Evolutionary conservation across 2,888 invertebrate genomes (phyloP), one percentile per base, ranked within the genome.

Genomic region (Lobophora halterata): DNA sequence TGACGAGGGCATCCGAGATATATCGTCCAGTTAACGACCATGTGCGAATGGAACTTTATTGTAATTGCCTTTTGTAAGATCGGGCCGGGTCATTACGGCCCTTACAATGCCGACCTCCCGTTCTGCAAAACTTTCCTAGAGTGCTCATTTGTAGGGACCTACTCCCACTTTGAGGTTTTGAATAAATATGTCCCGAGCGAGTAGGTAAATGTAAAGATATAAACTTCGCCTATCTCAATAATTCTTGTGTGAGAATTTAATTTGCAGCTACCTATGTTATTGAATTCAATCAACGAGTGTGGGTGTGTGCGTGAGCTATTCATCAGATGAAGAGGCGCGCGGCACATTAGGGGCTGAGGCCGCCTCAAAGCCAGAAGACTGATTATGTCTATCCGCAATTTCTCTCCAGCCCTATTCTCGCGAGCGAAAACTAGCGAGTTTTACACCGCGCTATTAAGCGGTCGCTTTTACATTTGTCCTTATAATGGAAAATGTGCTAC

Each of bases 31-130:
- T 85, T 87, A 87, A 87, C 86, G 87, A 86, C 81, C 81, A 80
- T 81, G 82, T 82, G 81, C 73, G 83, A 85, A 85, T 82, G 78
- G 76, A 82, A 82, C 79, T 85, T 86, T 87, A 87, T 85, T 87
- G 86, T 86, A 88, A 88, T 88, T 87, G 87, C 85, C 80, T 85
- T 86, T 86, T 82, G 82, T 81, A 81, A 87, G 87, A 86, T 85
- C 79, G 79, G 79, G 73, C 78, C 71, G 82, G 79, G 83, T 82
- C 80, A 81, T 83, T 82, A 83, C 79, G 67, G 71, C 66, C 76
- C 75, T 79, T 70, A 67, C 68, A 68, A 67, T 26, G 63, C 70
- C 66, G 66, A 72, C 75, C 75, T 73, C 72, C 73, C 72, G 73
- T 79, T 72, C 74, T 71, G 70, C 74, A 61, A 76, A 79, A 79